These are phyloP conservation scores for Tylochromis polylepis DNA, from an alignment of 2,113 vertebrate species.

Conservation along the genomic window DNA sequence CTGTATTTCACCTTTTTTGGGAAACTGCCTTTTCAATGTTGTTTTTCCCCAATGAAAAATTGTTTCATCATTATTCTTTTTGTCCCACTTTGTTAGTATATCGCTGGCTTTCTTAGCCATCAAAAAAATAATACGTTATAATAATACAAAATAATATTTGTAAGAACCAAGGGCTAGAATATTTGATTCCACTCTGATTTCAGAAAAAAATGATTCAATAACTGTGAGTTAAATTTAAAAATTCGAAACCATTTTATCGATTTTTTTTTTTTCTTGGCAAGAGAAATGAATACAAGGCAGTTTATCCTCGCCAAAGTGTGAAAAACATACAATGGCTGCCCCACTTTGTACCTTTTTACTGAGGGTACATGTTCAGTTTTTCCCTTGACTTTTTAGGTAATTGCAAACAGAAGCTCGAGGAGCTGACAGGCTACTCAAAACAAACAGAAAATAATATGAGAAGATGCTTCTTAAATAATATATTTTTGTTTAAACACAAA, in stretches of 20 bases:
- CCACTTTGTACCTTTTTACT: background rate
- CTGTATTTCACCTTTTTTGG: background rate
- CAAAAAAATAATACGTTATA: background rate
- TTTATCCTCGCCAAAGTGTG: background rate
- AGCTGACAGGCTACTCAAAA: background rate
- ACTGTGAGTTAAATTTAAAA: fast-evolving
- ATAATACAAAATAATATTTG: background rate
- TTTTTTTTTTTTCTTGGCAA: background rate
- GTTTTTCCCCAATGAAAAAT: background rate
- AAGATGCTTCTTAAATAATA: background rate
- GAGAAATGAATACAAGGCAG: background rate
- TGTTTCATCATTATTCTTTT: background rate
- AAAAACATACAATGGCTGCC: background rate
- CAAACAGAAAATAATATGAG: background rate
- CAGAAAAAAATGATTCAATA: background rate
- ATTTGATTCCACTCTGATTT: background rate
- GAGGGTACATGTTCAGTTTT: background rate
- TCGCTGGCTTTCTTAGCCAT: background rate
- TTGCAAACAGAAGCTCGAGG: background rate
- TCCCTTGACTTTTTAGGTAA: background rate
- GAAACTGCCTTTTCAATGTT: background rate
- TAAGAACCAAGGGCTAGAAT: fast-evolving
- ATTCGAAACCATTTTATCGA: background rate
- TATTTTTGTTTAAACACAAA: slow-evolving; percentile 28
- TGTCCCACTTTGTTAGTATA: fast-evolving